Evolutionary conservation across 1,140 invertebrate genomes (phyloP), one percentile per base, ranked within the genome.

Genomic region (Thaumatotibia leucotreta): DNA sequence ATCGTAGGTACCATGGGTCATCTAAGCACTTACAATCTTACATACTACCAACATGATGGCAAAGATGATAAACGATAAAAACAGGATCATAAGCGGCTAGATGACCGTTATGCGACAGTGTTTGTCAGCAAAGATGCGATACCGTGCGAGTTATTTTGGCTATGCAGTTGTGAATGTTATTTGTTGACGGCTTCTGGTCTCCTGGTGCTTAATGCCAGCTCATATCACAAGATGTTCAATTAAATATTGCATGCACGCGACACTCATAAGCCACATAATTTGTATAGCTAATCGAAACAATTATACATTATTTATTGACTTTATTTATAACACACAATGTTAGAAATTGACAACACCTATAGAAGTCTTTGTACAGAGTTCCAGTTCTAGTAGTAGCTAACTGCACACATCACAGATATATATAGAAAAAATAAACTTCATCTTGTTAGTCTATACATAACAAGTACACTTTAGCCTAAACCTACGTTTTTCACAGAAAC

Each of bases 371-470:
- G 80, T 86, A 86, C 79, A 88, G 74, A 80, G 68, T 76, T 75
- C 71, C 72, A 77, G 72, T 67, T 72, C 80, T 82, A 85, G 67
- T 10, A 76, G 76, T 75, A 77, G 64, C 72, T 77, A 81, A 79
- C 79, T 77, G 73, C 78, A 76, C 74, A 77, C 77, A 88, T 86
- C 85, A 88, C 83, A 88, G 83, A 86, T 84, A 64, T 77, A 76
- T 52, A 82, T 84, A 83, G 79, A 84, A 83, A 83, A 84, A 84
- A 87, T 85, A 84, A 81, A 82, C 69, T 76, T 66, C 31, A 73
- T 85, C 76, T 69, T 78, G 78, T 79, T 75, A 75, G 61, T 79
- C 72, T 80, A 83, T 79, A 79, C 73, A 84, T 76, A 84, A 83
- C 80, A 81, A 84, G 76, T 84, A 83, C 76, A 78, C 73, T 81